Evolutionary conservation across 2,888 invertebrate species (phyloP).

Genomic region (Doris montereyensis): DNA sequence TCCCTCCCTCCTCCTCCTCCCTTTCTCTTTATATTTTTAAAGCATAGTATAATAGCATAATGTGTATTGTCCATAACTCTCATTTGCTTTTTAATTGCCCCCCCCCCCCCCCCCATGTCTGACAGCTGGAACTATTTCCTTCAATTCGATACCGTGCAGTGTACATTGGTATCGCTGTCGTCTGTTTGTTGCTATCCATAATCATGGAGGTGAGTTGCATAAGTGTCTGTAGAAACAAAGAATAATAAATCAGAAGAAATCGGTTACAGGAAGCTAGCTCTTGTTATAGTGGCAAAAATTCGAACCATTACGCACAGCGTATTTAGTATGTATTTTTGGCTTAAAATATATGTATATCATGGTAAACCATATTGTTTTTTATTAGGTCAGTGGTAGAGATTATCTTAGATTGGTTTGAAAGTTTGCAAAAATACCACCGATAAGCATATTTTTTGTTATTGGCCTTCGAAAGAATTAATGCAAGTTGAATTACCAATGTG

Average conservation of each 20-base stretch:
- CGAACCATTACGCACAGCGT: not conserved
- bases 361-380: not conserved
- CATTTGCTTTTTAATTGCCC: too few species aligned
- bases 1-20: too few species aligned
- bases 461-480: too few species aligned
- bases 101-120: too few species aligned
- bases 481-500: too few species aligned
- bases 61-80: too few species aligned
- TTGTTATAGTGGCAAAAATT: not conserved
- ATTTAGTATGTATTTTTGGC: not conserved
- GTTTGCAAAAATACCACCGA: too few species aligned
- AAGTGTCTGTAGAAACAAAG: not conserved
- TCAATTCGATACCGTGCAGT: slow-evolving; percentile 76
- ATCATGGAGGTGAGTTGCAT: slow-evolving; percentile 74
- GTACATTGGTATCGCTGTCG: slow-evolving; percentile 75
- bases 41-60: too few species aligned
- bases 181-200: slow-evolving; percentile 73
- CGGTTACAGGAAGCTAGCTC: not conserved
- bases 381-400: too few species aligned
- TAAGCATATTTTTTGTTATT: too few species aligned
- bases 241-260: not conserved
- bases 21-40: too few species aligned
- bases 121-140: slow-evolving; percentile 65
- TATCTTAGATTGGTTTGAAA: too few species aligned
- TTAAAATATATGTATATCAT: not conserved